These are phyloP conservation scores for Platichthys stellatus DNA, from an alignment of 2,113 vertebrate species.

Conservation along the genomic window DNA sequence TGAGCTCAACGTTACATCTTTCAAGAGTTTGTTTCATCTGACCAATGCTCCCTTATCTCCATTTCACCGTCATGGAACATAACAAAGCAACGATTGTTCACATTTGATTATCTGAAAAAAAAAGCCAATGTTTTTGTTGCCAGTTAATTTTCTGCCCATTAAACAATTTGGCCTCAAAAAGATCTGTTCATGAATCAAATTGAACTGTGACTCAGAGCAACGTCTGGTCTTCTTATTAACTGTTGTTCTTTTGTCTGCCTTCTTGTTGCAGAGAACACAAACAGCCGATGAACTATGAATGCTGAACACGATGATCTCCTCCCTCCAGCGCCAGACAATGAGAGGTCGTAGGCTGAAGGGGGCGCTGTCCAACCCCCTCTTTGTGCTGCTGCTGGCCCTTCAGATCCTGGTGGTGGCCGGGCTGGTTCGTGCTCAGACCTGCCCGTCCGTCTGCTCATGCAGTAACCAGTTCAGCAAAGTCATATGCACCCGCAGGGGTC, in stretches of 20 bases:
- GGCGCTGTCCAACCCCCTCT: constrained; percentile 98
- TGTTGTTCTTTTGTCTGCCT: constrained; percentile 61
- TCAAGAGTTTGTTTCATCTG: not conserved
- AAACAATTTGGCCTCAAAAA: not conserved
- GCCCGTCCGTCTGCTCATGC: constrained; percentile 84
- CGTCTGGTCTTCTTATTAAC: constrained; percentile 20
- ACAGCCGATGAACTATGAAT: constrained; percentile 99
- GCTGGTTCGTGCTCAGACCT: constrained; percentile 86
- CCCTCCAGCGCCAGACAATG: constrained; percentile 99
- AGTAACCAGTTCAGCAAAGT: constrained; percentile 86
- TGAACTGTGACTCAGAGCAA: not conserved
- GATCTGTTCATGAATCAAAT: not conserved
- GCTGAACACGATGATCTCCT: constrained; percentile 99
- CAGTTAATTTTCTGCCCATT: not conserved
- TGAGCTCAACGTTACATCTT: not conserved
- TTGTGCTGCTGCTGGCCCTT: constrained; percentile 96
- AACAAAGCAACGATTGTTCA: not conserved
- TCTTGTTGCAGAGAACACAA: constrained; percentile 88
- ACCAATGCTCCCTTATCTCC: not conserved
- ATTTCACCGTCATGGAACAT: not conserved
- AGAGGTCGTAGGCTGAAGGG: constrained; percentile 99
- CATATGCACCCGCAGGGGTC: constrained; percentile 82
- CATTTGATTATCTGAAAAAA: not conserved
- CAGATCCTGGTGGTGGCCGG: constrained; percentile 97
- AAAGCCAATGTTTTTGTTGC: not conserved